These are phyloP conservation scores for Tychaedon coryphoeus DNA, from an alignment of 2,113 vertebrate species.

Conservation along the genomic window DNA sequence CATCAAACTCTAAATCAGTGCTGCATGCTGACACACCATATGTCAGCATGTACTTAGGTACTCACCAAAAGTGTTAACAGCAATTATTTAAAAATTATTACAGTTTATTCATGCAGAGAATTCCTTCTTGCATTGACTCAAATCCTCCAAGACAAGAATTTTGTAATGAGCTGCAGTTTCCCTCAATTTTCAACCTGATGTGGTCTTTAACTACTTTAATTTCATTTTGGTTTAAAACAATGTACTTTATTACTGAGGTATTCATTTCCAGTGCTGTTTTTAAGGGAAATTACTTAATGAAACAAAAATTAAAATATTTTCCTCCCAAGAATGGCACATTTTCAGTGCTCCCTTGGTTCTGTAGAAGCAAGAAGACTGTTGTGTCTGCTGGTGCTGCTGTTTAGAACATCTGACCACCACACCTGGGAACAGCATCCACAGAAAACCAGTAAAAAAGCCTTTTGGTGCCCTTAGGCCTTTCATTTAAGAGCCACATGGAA, in stretches of 20 bases:
- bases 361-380: background rate
- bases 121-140: background rate
- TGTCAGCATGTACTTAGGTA: background rate
- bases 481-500: background rate
- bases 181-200: background rate
- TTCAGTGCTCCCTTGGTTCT: background rate
- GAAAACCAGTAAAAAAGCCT: background rate
- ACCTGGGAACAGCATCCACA: background rate
- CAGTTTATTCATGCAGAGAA: conserved; percentile 15
- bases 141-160: background rate
- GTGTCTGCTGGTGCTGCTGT: background rate
- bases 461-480: background rate
- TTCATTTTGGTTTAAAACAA: background rate
- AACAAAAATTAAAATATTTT: background rate
- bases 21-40: conserved; percentile 23
- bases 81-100: conserved; percentile 44
- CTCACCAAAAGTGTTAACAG: conserved; percentile 14
- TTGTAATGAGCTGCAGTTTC: background rate
- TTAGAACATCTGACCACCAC: background rate
- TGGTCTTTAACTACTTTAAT: background rate
- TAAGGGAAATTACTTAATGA: background rate
- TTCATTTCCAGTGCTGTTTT: background rate
- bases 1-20: background rate
- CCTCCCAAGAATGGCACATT: background rate
- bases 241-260: background rate